Conservation (phyloP, 2,888 invertebrate species). For the Campaea margaritaria region DNA sequence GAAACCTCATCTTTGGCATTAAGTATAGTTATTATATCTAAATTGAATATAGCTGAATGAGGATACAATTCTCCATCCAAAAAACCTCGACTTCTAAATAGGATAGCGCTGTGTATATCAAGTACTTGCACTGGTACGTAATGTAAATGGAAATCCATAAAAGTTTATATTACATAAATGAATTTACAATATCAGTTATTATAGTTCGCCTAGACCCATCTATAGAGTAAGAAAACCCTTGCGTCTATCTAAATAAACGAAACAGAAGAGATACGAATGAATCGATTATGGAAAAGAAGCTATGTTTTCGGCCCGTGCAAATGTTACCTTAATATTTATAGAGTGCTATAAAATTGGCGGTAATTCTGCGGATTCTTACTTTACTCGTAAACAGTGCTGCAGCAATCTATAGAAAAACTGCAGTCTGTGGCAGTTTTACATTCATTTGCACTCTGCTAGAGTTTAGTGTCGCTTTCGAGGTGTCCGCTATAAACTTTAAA, state of each 20-base stretch:
- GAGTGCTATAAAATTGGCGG: constrained; percentile 1
- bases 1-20: no score
- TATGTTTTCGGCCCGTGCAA: background rate
- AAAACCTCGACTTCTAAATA: no score
- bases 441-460: constrained; percentile 54
- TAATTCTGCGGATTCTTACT: constrained; percentile 17
- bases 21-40: no score
- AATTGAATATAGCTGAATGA: no score
- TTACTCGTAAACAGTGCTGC: constrained; percentile 46
- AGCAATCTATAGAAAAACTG: constrained; percentile 48
- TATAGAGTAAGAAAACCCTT: background rate
- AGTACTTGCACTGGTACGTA: background rate
- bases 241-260: background rate
- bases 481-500: constrained; percentile 40
- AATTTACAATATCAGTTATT: background rate
- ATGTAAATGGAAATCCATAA: background rate
- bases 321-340: no score
- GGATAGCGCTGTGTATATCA: no score
- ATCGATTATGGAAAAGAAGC: background rate
- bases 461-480: constrained; percentile 50
- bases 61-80: no score
- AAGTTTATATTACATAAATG: background rate
- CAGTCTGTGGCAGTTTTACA: constrained; percentile 48
- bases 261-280: background rate
- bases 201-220: background rate